Evolutionary conservation across 2,113 vertebrate genomes (phyloP).

Genomic region (Cottus gobio): DNA sequence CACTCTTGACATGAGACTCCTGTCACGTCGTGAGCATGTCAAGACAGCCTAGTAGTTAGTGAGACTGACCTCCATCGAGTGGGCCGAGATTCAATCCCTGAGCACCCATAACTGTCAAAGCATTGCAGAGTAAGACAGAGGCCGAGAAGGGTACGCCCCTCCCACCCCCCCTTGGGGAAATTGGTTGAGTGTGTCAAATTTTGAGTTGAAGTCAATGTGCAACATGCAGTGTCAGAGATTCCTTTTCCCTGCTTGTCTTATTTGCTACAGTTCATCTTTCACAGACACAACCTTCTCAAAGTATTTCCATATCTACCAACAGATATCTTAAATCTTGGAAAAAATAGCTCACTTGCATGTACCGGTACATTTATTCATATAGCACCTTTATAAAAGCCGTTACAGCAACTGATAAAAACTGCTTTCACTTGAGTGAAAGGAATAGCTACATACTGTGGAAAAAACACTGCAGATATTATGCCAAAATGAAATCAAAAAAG

Average conservation of each 20-base stretch:
- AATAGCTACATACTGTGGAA: neutral
- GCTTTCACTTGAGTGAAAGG: neutral
- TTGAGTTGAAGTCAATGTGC: constrained; percentile 33
- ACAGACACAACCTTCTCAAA: neutral
- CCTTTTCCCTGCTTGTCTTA: neutral
- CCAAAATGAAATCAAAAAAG: neutral
- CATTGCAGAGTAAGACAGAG: constrained; percentile 45
- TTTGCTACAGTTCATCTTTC: constrained; percentile 9
- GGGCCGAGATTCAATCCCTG: constrained; percentile 35
- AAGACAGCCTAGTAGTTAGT: constrained; percentile 49
- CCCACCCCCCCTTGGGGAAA: constrained; percentile 12
- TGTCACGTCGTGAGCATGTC: constrained; percentile 47
- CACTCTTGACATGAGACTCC: constrained; percentile 30
- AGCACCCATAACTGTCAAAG: constrained; percentile 66
- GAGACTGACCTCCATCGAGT: constrained; percentile 39
- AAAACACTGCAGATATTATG: neutral
- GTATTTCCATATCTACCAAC: constrained; percentile 6
- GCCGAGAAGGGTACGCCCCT: constrained; percentile 9
- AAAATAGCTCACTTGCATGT: constrained; percentile 8
- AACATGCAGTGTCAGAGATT: constrained; percentile 23
- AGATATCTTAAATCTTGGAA: constrained; percentile 5
- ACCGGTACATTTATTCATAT: neutral
- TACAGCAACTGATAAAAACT: neutral
- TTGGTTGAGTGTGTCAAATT: constrained; percentile 43
- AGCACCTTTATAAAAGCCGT: neutral